phyloP scores from a whole-genome alignment of 2,113 vertebrate genomes.

The Globicephala melas region DNA sequence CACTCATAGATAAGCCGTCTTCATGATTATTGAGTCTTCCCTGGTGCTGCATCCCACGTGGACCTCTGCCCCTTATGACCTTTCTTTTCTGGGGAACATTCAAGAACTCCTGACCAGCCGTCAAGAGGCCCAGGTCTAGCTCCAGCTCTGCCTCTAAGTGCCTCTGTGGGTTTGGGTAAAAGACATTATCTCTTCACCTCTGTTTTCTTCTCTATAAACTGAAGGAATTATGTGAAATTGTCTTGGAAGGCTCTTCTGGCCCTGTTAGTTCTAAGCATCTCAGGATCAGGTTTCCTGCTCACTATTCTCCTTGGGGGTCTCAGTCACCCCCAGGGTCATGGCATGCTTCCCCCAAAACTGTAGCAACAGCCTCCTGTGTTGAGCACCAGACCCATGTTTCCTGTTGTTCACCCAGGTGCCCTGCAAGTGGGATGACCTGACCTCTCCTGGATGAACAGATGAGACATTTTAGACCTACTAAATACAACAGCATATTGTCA shows the following conservation, averaged over 20 bases:
- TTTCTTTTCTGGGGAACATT: neutral
- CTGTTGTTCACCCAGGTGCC: neutral
- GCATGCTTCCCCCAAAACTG: neutral
- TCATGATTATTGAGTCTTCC: neutral
- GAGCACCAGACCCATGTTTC: neutral
- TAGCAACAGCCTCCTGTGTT: neutral
- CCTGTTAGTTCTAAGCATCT: neutral
- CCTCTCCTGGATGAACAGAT: neutral
- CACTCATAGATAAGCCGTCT: accelerated
- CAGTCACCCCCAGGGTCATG: neutral
- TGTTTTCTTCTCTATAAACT: neutral
- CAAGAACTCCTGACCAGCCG: neutral
- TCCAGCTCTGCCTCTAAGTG: neutral
- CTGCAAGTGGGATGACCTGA: neutral
- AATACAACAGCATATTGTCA: neutral
- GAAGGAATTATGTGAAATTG: neutral
- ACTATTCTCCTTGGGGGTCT: neutral
- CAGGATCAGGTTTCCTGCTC: neutral
- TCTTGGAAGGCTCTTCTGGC: neutral
- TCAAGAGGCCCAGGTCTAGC: neutral
- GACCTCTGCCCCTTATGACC: neutral
- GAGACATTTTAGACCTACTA: neutral
- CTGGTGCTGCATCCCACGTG: neutral
- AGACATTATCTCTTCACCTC: neutral
- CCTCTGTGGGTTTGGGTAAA: neutral